These are phyloP conservation scores for Podilymbus podiceps DNA, from an alignment of 2,113 vertebrate genomes.

Conservation along the genomic window DNA sequence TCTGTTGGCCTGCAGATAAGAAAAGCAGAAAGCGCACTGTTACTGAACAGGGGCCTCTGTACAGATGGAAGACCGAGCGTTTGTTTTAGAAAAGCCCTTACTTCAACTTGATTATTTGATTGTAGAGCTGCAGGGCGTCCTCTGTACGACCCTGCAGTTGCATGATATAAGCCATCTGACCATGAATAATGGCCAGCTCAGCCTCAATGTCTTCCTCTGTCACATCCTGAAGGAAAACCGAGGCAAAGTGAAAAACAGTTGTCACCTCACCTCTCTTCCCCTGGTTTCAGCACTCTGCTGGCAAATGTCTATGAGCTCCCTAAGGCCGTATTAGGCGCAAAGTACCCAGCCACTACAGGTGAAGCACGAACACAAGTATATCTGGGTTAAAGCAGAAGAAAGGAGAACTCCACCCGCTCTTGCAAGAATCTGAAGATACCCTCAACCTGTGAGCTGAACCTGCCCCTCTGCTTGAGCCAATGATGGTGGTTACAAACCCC, in stretches of 20 bases:
- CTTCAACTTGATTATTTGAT: slow-evolving; percentile 99
- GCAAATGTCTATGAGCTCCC: neutral
- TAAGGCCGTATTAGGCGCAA: neutral
- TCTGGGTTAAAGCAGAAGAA: neutral
- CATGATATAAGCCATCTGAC: slow-evolving; percentile 96
- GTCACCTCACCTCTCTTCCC: neutral
- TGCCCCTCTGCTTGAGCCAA: neutral
- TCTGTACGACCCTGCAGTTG: slow-evolving; percentile 91
- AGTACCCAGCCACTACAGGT: neutral
- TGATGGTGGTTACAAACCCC: neutral
- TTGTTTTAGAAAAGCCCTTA: slow-evolving; percentile 65
- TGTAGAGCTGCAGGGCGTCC: slow-evolving; percentile 95
- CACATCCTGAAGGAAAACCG: slow-evolving; percentile 82
- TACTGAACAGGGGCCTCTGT: neutral
- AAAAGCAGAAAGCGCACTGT: neutral
- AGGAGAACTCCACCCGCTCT: neutral
- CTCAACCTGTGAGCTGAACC: neutral
- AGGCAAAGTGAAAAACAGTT: neutral
- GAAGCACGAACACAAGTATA: neutral
- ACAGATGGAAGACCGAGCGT: neutral
- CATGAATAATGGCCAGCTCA: slow-evolving; percentile 95
- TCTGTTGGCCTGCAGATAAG: slow-evolving; percentile 87
- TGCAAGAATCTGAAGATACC: neutral
- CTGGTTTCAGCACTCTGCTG: neutral
- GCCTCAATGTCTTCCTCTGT: slow-evolving; percentile 93